Evolutionary conservation across 2,113 vertebrate species (phyloP), one percentile per base, ranked within the genome.

Genomic region (Melanerpes formicivorus): DNA sequence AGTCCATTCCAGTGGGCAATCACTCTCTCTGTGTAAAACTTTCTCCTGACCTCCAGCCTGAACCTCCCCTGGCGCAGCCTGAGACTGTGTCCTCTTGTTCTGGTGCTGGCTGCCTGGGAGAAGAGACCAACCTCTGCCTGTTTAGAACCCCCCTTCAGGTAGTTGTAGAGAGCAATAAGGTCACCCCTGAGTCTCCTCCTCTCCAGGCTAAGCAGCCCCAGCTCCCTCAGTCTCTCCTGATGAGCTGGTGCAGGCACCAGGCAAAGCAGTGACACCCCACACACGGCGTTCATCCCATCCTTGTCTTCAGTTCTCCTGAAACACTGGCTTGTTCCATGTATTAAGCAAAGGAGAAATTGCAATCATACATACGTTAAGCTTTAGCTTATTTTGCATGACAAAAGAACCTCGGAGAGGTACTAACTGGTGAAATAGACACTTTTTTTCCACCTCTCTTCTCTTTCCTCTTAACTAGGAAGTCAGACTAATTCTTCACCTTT

Each of bases 221-320:
- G n/a, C n/a, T n/a, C n/a, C n/a, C n/a, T n/a, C n/a, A n/a, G n/a
- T n/a, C n/a, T n/a, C n/a, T n/a, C n/a, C n/a, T n/a, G n/a, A n/a
- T 0, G 50, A n/a, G 5, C 4, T 4, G 1, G 9, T 2, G 29
- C 64, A 44, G 52, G 23, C 10, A 27, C 12, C 46, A 22, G 32
- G 29, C 34, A 21, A 5, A 1, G 21, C 72, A 63, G 48, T 0
- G 0, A 64, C 32, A n/a, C n/a, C n/a, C n/a, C n/a, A n/a, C n/a
- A 67, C 40, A 8, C 8, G 27, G 25, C 3, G 3, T 0, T 0
- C 55, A 17, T 23, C 62, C 14, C 42, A 10, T 14, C 54, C 37
- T 40, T 88, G 54, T 10, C 50, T 23, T 42, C 21, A 10, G 21
- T 16, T 63, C 55, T 74, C 70, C 44, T 37, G 34, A 77, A 64